phyloP scores from a whole-genome alignment of 2,797 vertebrate species.

The Rachycentron canadum region DNA sequence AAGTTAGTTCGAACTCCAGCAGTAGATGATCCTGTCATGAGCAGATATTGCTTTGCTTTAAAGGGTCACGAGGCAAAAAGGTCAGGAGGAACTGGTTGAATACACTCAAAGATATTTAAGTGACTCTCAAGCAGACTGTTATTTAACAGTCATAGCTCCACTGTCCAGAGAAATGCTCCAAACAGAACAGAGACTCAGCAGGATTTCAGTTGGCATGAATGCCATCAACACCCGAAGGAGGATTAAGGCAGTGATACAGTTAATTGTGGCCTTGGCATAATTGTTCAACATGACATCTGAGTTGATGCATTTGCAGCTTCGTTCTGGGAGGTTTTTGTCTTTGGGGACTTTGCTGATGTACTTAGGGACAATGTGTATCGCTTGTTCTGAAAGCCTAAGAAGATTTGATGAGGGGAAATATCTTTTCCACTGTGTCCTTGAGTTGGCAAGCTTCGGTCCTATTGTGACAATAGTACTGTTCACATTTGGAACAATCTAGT shows the following conservation, averaged over 20 bases:
- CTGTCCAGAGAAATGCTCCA: slow-evolving; percentile 21
- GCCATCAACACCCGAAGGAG: slow-evolving; percentile 52
- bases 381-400: slow-evolving; percentile 14
- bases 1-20: too few species aligned
- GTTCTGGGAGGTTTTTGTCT: slow-evolving; percentile 27
- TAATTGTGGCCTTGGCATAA: slow-evolving; percentile 20
- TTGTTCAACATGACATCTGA: slow-evolving; percentile 20
- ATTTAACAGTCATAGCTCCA: slow-evolving; percentile 12
- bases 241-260: slow-evolving; percentile 48
- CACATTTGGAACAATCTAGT: slow-evolving; percentile 6
- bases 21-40: background rate
- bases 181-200: slow-evolving; percentile 19
- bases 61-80: background rate
- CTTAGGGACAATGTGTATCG: slow-evolving; percentile 12
- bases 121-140: background rate
- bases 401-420: slow-evolving; percentile 18
- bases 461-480: background rate
- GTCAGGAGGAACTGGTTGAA: background rate
- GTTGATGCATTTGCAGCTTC: slow-evolving; percentile 33
- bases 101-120: background rate
- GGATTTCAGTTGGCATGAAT: slow-evolving; percentile 46
- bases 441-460: slow-evolving; percentile 12
- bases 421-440: slow-evolving; percentile 3
- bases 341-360: slow-evolving; percentile 4
- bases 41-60: background rate